Evolutionary conservation across 2,888 invertebrate species (phyloP).

Genomic region (Tolmerus cingulatus): DNA sequence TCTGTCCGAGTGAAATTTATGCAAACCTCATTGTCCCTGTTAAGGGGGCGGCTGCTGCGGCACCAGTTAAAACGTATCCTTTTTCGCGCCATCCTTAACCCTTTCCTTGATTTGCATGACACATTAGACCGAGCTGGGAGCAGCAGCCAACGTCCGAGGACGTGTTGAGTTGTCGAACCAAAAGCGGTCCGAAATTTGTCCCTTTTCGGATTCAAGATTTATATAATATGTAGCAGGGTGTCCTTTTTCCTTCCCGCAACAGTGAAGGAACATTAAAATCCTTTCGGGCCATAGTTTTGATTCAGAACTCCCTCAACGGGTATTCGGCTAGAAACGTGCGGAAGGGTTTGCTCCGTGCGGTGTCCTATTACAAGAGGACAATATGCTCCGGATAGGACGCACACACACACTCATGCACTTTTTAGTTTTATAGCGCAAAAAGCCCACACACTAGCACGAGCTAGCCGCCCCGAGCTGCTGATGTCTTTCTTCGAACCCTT

Average conservation of each 20-base stretch:
- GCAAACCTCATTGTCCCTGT: constrained; percentile 45
- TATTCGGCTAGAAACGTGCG: constrained; percentile 38
- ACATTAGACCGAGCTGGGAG: constrained; percentile 32
- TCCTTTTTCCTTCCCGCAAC: constrained; percentile 46
- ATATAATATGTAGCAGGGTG: constrained; percentile 47
- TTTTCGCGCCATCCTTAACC: constrained; percentile 43
- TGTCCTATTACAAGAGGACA: constrained; percentile 37
- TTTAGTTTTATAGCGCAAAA: not conserved
- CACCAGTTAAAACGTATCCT: constrained; percentile 37
- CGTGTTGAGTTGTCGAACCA: constrained; percentile 44
- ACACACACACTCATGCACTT: not conserved
- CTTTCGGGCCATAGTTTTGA: constrained; percentile 45
- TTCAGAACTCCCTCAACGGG: constrained; percentile 41
- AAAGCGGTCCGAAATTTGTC: constrained; percentile 40
- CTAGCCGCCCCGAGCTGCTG: not conserved
- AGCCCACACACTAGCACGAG: not conserved
- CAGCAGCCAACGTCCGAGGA: constrained; percentile 32
- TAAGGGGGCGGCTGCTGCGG: constrained; percentile 13
- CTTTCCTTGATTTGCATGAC: constrained; percentile 45
- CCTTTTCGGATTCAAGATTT: constrained; percentile 41
- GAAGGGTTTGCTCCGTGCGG: constrained; percentile 19
- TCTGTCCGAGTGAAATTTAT: constrained; percentile 42
- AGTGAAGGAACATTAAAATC: constrained; percentile 44
- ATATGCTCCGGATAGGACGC: constrained; percentile 6
- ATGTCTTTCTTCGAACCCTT: constrained; percentile 42